Evolutionary conservation across 2,888 invertebrate genomes (phyloP).

Genomic region (Pristionchus entomophagus): DNA sequence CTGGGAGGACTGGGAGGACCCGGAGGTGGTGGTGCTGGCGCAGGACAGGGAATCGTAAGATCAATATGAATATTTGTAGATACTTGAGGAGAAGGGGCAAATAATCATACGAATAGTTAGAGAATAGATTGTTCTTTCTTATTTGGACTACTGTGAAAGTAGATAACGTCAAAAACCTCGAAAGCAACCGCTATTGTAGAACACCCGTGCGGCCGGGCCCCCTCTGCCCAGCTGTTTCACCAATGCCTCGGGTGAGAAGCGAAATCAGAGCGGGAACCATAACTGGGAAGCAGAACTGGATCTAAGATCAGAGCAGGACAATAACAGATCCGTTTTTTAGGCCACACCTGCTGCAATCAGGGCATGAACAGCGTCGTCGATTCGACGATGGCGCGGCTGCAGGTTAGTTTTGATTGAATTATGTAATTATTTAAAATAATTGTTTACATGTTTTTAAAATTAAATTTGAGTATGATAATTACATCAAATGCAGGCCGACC

Average conservation of each 20-base stretch:
- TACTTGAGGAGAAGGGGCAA: background rate
- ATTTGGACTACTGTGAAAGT: background rate
- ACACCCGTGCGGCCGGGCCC: background rate
- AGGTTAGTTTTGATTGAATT: too few relatives aligned
- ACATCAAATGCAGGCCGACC: background rate
- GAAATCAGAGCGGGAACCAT: background rate
- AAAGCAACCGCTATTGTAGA: background rate
- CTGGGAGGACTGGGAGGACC: background rate
- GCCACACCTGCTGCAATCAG: constrained; percentile 38
- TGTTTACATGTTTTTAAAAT: too few relatives aligned
- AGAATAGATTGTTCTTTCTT: background rate
- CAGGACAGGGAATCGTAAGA: too few relatives aligned
- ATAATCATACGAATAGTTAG: background rate
- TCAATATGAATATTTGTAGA: too few relatives aligned
- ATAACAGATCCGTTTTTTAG: background rate
- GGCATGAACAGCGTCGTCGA: background rate
- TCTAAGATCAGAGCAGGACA: background rate
- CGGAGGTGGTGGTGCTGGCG: background rate
- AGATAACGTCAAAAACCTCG: background rate
- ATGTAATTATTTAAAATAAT: too few relatives aligned
- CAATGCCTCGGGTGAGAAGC: background rate
- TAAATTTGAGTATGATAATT: too few relatives aligned
- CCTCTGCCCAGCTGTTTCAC: constrained; percentile 23
- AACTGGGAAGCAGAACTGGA: too few relatives aligned
- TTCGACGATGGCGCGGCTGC: background rate